phyloP scores from a whole-genome alignment of 2,113 vertebrate species.

The Halichoeres trimaculatus region DNA sequence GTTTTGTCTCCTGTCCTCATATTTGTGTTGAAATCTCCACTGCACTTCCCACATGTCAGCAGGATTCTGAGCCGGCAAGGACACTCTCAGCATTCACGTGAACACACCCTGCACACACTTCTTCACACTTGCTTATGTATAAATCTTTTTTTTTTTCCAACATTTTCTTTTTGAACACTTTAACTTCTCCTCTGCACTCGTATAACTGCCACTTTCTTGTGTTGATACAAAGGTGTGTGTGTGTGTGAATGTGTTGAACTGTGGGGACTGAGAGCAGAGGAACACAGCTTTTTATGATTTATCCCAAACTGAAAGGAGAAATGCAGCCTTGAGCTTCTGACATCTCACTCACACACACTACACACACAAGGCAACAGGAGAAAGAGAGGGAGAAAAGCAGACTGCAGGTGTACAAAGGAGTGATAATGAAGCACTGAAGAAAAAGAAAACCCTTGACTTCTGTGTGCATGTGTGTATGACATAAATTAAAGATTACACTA shows the following conservation, averaged over 20 bases:
- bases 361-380: conserved; percentile 14
- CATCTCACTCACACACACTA: conserved; percentile 23
- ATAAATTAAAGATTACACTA: conserved; percentile 13
- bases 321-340: conserved; percentile 73
- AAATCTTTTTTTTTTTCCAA: background rate
- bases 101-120: background rate
- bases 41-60: conserved; percentile 14
- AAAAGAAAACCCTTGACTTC: conserved; percentile 1
- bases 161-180: conserved; percentile 8
- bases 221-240: conserved; percentile 17
- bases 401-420: conserved; percentile 44
- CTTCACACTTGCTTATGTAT: background rate
- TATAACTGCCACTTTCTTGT: background rate
- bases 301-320: conserved; percentile 47
- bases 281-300: conserved; percentile 53
- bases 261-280: conserved; percentile 42
- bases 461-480: conserved; percentile 14
- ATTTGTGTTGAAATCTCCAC: conserved; percentile 41
- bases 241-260: background rate
- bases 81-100: conserved; percentile 16
- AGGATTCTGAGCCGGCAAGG: conserved; percentile 36
- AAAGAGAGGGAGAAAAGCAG: conserved; percentile 3
- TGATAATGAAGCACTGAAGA: conserved; percentile 13
- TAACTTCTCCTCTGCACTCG: background rate
- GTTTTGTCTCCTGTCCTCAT: conserved; percentile 51